Evolutionary conservation across 2,113 vertebrate species (phyloP), one percentile per base, ranked within the genome.

Genomic region (Tauraco erythrolophus): DNA sequence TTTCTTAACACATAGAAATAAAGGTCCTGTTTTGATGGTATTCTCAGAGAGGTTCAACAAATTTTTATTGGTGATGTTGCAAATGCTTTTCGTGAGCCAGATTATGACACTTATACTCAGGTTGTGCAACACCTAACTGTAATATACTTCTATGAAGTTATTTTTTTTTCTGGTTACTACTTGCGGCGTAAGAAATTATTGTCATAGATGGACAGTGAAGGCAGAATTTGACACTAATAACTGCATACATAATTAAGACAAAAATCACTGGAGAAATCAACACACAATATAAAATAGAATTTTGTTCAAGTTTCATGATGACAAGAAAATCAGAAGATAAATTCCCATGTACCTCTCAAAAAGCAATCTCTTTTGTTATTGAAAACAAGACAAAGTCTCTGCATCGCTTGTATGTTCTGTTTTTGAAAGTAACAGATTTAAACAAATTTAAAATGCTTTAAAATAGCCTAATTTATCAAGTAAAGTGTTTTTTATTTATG

Each of bases 311-410:
- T 66, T 62, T 43, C 21, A 51, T 16, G 2, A 62, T 43, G 4
- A 24, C 16, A 56, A 43, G 19, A 84, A 87, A 84, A 57, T 39
- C 1, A 15, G 9, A 74, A 77, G 2, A 54, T 3, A 89, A 87
- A 82, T 86, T 72, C 23, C 11, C 14, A 6, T 7, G 18, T 60
- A 33, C 7, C 10, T 62, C 11, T 58, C 28, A 62, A 61, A 65
- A 61, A 8, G 0, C 6, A 46, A 1, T 15, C 28, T 3, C 12
- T 76, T 86, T 53, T 85, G 3, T 3, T 41, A 2, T 28, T 72
- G 24, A 45, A 84, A 79, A 46, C 5, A 80, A 33, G 2, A 37
- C 58, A 35, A 86, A 19, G 1, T 61, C 12, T 50, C 25, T 58
- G 1, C 4, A 25, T 35, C 7, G 87, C 23, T 7, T 46, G 1